Evolutionary conservation across 2,888 invertebrate genomes (phyloP), one percentile per base, ranked within the genome.

Genomic region (Plutella xylostella): DNA sequence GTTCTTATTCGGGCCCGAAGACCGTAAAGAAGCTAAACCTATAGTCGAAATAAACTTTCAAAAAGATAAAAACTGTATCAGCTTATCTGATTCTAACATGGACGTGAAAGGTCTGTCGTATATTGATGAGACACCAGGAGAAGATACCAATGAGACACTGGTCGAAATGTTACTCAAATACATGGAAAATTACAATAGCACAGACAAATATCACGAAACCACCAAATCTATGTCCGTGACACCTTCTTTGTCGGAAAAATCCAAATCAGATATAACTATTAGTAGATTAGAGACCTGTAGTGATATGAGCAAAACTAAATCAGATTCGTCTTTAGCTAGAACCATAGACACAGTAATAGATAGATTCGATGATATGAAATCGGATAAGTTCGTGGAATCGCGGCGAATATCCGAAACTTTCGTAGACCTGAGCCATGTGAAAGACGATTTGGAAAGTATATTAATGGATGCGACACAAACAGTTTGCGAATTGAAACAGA

Each of bases 121-220:
- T 48, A 85, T 85, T 4, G 85, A 85, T 33, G 85, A 85, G 49
- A 77, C 82, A 0, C 85, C 85, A 0, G 72, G 68, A 0, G 78
- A 78, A 48, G 78, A 84, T 33, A 56, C 60, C 0, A 72, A 68
- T 12, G 80, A 76, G 25, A 75, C 74, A 0, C 47, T 85, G 51
- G 85, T 84, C 0, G 84, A 84, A 56, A 72, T 85, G 64, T 53
- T 85, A 0, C 55, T 85, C 0, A 80, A 84, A 49, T 84, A 83
- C 33, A 85, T 85, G 76, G 83, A 85, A 31, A 67, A 64, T 50
- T 83, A 78, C 41, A 63, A 63, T 0, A 60, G 58, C 0, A 72
- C 28, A 7, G 74, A 72, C 0, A 75, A 69, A 43, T 57, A 52
- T 21, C 57, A 57, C 37, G 63, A 65, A 20, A 54, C 59, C 4